Evolutionary conservation across 2,797 vertebrate species (phyloP).

Genomic region (Acipenser ruthenus): DNA sequence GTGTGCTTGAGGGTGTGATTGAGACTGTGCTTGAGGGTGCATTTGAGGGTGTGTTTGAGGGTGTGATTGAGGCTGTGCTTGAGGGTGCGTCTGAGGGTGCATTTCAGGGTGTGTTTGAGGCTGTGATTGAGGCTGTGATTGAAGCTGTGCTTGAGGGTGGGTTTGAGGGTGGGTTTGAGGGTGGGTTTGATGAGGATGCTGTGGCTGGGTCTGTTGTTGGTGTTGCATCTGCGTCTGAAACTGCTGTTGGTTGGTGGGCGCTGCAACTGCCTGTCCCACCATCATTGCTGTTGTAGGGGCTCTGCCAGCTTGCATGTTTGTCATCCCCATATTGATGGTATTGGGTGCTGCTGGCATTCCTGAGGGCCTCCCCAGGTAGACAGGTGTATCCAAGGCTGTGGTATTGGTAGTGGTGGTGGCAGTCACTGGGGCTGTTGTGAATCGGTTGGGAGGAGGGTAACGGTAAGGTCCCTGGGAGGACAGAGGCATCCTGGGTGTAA

Average conservation of each 20-base stretch:
- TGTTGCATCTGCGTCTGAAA: conserved; percentile 37
- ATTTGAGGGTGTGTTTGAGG: conserved; percentile 30
- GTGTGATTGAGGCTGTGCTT: conserved; percentile 27
- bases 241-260: conserved; percentile 41
- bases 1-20: conserved; percentile 20
- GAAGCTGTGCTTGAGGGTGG: no score
- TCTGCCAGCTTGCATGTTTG: conserved; percentile 32
- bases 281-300: conserved; percentile 33
- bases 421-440: conserved; percentile 50
- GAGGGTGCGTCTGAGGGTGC: not conserved
- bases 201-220: conserved; percentile 31
- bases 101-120: not conserved
- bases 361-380: conserved; percentile 83
- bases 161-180: no score
- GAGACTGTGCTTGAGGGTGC: not conserved
- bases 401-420: conserved; percentile 40
- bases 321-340: conserved; percentile 36
- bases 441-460: conserved; percentile 67
- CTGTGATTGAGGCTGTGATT: not conserved
- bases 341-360: conserved; percentile 42
- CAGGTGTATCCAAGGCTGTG: conserved; percentile 68
- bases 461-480: conserved; percentile 71
- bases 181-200: conserved; percentile 29
- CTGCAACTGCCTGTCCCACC: conserved; percentile 26
- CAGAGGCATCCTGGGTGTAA: conserved; percentile 77